Evolutionary conservation across 2,888 invertebrate genomes (phyloP).

Genomic region (Drepanosiphum platanoidis): DNA sequence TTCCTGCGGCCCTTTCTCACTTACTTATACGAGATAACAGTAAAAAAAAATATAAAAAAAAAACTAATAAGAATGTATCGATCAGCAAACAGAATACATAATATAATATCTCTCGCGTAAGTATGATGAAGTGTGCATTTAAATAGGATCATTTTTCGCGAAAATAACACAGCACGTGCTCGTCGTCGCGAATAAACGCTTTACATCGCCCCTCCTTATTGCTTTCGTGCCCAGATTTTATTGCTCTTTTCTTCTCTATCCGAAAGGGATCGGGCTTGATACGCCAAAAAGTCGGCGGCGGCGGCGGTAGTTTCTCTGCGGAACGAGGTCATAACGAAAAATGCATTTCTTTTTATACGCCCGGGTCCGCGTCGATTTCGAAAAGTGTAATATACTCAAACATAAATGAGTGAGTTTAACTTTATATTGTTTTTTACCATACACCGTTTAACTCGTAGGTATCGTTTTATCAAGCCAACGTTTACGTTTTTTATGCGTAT

Average conservation of each 20-base stretch:
- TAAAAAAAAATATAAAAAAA: slow-evolving; percentile 16
- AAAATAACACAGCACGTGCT: slow-evolving; percentile 24
- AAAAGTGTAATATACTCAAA: slow-evolving; percentile 19
- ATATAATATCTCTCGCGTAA: slow-evolving; percentile 7
- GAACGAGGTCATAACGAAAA: slow-evolving; percentile 8
- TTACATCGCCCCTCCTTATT: neutral
- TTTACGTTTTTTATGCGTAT: neutral
- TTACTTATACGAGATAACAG: neutral
- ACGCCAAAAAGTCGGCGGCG: neutral
- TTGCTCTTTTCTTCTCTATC: neutral
- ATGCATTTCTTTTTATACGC: slow-evolving; percentile 1
- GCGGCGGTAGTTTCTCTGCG: neutral
- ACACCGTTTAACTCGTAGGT: neutral
- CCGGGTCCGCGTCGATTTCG: neutral
- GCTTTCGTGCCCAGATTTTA: slow-evolving; percentile 19
- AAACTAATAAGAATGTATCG: neutral
- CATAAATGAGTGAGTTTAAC: neutral
- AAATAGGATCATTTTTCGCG: slow-evolving; percentile 16
- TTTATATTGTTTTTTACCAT: neutral
- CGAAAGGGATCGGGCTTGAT: neutral
- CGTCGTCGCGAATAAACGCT: slow-evolving; percentile 23
- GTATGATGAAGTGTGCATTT: slow-evolving; percentile 40
- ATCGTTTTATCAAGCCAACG: neutral
- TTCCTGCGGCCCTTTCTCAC: neutral
- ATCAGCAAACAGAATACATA: slow-evolving; percentile 25